Evolutionary conservation across 2,797 vertebrate genomes (phyloP).

Genomic region (Rhinatrema bivittatum): DNA sequence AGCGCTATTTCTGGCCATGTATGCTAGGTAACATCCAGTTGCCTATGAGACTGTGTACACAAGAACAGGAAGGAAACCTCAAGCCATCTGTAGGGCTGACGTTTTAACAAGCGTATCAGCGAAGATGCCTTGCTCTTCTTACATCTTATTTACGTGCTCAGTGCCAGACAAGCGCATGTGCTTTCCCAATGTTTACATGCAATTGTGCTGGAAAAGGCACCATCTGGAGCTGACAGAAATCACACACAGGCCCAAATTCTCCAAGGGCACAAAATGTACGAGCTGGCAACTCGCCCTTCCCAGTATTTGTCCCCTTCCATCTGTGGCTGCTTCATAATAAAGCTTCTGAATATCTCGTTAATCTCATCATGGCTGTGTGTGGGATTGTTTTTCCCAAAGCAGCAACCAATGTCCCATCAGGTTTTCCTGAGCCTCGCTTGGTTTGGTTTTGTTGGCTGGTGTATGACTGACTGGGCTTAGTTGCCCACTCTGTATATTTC

Average conservation of each 20-base stretch:
- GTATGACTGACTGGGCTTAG: too few relatives aligned
- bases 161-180: slow-evolving; percentile 6
- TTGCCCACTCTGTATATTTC: too few relatives aligned
- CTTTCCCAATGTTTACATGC: slow-evolving; percentile 6
- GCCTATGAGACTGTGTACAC: too few relatives aligned
- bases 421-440: too few relatives aligned
- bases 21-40: neutral
- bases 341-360: slow-evolving; percentile 22
- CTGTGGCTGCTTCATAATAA: slow-evolving; percentile 14
- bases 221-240: slow-evolving; percentile 10
- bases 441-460: too few relatives aligned
- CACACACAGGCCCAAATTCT: slow-evolving; percentile 2
- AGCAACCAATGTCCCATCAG: too few relatives aligned
- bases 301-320: slow-evolving; percentile 4
- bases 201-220: slow-evolving; percentile 3
- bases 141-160: neutral
- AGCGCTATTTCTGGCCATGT: neutral
- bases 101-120: neutral
- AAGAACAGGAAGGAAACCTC: neutral
- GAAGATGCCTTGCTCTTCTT: slow-evolving; percentile 2
- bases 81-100: neutral
- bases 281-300: slow-evolving; percentile 13
- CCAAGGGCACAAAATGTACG: slow-evolving; percentile 8
- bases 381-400: neutral
- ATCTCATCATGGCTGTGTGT: neutral